Evolutionary conservation across 2,888 invertebrate genomes (phyloP).

Genomic region (Drosophila villosipedis): DNA sequence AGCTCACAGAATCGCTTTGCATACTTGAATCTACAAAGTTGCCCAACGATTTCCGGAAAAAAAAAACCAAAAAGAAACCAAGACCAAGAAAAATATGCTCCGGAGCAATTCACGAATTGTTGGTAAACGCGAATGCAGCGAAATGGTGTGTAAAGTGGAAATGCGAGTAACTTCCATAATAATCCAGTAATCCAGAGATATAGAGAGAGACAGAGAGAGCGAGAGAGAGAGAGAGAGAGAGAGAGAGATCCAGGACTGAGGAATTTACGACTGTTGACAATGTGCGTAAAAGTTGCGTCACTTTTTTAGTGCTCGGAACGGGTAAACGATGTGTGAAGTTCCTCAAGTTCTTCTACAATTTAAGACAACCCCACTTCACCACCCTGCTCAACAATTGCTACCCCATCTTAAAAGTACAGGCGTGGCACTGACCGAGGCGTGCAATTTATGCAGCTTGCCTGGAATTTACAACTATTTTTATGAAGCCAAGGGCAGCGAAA

Average conservation of each 20-base stretch:
- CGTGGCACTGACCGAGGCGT: constrained; percentile 22
- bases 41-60: neutral
- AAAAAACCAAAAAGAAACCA: neutral
- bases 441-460: constrained; percentile 73
- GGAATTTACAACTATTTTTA: constrained; percentile 79
- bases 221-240: neutral
- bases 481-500: constrained; percentile 69
- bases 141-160: constrained; percentile 19
- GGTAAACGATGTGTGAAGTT: constrained; percentile 72
- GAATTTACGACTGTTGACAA: constrained; percentile 77
- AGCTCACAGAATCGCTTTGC: constrained; percentile 20
- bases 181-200: constrained; percentile 52
- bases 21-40: constrained; percentile 1
- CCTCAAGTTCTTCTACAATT: constrained; percentile 29
- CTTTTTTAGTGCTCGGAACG: constrained; percentile 56
- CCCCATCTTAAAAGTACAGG: neutral
- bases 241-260: constrained; percentile 9
- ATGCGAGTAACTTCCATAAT: constrained; percentile 44
- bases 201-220: neutral
- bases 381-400: neutral
- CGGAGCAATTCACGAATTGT: constrained; percentile 8
- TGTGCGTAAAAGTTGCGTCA: constrained; percentile 75
- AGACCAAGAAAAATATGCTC: neutral
- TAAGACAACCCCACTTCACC: neutral
- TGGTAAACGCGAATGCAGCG: constrained; percentile 20